A percentile compares a stretch with the other conserved stretches of the same genome.
phyloP scores from a whole-genome alignment of 2,888 invertebrate species.

The Hemistola chrysoprasaria region DNA sequence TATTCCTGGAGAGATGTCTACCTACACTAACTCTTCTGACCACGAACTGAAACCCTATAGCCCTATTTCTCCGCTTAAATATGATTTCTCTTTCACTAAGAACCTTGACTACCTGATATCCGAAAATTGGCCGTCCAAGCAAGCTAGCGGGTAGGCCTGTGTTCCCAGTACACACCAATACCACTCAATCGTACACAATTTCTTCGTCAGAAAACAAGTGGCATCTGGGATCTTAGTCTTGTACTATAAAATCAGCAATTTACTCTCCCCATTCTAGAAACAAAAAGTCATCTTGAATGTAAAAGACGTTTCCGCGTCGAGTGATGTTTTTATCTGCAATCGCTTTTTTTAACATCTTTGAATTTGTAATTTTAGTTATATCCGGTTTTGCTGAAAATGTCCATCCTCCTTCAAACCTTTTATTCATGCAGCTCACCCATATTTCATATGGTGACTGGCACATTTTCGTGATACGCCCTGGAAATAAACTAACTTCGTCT shows the following conservation, averaged over 20 bases:
- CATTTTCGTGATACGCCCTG: conserved; percentile 16
- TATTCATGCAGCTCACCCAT: conserved; percentile 17
- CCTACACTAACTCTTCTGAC: no score
- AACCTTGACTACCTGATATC: no score
- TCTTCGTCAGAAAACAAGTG: no score
- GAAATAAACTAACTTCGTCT: conserved; percentile 16
- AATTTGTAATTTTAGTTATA: conserved; percentile 14
- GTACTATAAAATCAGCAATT: conserved; percentile 9
- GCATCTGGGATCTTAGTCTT: no score
- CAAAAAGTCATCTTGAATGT: conserved; percentile 21
- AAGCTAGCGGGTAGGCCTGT: no score
- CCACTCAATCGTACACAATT: no score
- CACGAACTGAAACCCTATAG: no score
- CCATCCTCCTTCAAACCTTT: conserved; percentile 24
- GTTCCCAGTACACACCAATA: no score
- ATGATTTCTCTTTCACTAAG: no score
- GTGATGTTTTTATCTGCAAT: conserved; percentile 21
- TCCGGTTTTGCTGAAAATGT: conserved; percentile 20
- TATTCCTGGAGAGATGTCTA: no score
- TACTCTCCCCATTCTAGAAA: conserved; percentile 14
- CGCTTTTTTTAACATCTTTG: conserved; percentile 13
- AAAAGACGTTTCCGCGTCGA: conserved; percentile 19
- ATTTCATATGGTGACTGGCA: conserved; percentile 15
- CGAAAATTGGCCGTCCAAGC: no score
- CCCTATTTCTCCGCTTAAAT: no score